A percentile compares a stretch with the other conserved stretches of the same genome.
phyloP scores from a whole-genome alignment of 2,797 vertebrate genomes.

The Acestrorhynchus altus region DNA sequence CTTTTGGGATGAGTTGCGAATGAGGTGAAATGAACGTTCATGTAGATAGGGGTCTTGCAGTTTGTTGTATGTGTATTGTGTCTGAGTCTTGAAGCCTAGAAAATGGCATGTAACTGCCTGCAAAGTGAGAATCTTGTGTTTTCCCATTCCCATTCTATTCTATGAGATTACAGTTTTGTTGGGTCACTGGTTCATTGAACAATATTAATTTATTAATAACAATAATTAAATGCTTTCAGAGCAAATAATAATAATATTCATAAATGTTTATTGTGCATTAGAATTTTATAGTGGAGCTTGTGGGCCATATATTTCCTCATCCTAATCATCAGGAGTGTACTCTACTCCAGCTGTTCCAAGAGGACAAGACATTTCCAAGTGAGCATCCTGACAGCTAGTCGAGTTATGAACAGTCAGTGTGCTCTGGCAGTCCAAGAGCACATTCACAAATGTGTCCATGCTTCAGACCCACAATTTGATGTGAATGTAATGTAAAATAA shows the following conservation, averaged over 20 bases:
- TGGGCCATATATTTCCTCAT: background rate
- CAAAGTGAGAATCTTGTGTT: too few relatives aligned
- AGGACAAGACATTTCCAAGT: background rate
- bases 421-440: background rate
- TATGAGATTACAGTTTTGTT: too few relatives aligned
- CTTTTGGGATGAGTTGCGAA: too few relatives aligned
- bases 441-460: background rate
- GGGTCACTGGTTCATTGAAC: too few relatives aligned
- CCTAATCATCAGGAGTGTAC: background rate
- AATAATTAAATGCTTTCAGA: too few relatives aligned
- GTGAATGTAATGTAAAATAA: background rate
- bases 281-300: background rate
- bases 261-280: background rate
- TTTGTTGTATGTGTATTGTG: too few relatives aligned
- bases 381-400: background rate
- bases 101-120: too few relatives aligned
- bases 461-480: background rate
- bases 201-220: background rate
- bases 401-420: constrained; percentile 3
- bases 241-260: too few relatives aligned
- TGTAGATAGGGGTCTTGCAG: too few relatives aligned
- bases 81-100: too few relatives aligned
- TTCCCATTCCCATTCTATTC: too few relatives aligned
- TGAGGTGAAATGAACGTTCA: too few relatives aligned
- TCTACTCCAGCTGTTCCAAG: background rate